Base-by-base conservation (phyloP, 2,888 invertebrate species). In the Laothoe populi region DNA sequence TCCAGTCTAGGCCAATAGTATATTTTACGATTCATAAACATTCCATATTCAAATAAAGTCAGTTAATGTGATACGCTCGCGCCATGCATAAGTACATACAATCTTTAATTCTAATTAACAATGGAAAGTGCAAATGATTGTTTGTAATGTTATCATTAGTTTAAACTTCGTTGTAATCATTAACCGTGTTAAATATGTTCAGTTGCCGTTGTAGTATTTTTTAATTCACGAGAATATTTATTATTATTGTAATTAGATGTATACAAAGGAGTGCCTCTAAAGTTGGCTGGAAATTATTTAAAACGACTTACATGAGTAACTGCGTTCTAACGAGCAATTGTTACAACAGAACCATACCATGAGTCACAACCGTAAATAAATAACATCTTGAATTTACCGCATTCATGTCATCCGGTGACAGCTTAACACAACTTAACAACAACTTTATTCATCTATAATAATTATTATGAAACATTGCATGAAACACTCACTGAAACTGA, bases 311-410 rank as follows among this genome's bases (percentile, higher is more conserved):
- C 46, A 31, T 60, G 26, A 44, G 35, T 66, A 62, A 61, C 53
- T 69, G 64, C 61, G 67, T 66, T 66, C 72, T 73, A 69, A 66
- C 69, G 69, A 70, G 70, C 72, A 72, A 79, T 76, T 77, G 53
- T 53, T 53, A 74, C 78, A 70, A 70, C 69, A 58, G 13, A 64
- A 59, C 61, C 66, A 61, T 40, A 67, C 60, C 64, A 77, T 83
- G 82, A 83, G 65, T 83, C 83, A 83, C 74, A 68, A 64, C 70
- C 74, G 38, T 38, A 38, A 38, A 69, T 72, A 78, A 72, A 76
- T 74, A 73, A 74, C 69, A 74, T 74, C 73, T 82, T 78, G 71
- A 83, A 83, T 79, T 84, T 84, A 71, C 81, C 82, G 83, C 83
- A 74, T 70, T 73, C 73, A 72, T 67, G 66, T 70, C 70, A 70